A percentile compares a stretch with the other conserved stretches of the same genome.
phyloP scores from a whole-genome alignment of 2,888 invertebrate species.

The Abscondita cerata region DNA sequence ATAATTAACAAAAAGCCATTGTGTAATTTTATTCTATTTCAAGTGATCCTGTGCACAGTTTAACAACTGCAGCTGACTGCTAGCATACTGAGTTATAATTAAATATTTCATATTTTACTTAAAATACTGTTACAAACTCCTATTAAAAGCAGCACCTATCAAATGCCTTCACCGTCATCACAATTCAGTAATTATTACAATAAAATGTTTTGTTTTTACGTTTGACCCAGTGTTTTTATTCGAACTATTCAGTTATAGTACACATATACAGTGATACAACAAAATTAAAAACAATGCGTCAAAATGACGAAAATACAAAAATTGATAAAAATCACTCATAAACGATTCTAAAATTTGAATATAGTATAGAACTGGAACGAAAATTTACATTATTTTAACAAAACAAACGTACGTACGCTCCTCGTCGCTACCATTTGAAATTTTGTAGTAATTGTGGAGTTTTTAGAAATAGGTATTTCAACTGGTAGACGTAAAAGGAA shows the following conservation, averaged over 20 bases:
- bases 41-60: conserved; percentile 17
- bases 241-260: neutral
- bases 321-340: neutral
- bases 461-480: too few relatives aligned
- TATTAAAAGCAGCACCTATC: conserved; percentile 25
- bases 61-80: conserved; percentile 20
- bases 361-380: neutral
- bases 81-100: conserved; percentile 16
- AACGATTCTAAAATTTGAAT: neutral
- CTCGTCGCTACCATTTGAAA: neutral
- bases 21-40: conserved; percentile 14
- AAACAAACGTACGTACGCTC: conserved; percentile 6
- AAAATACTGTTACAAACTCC: conserved; percentile 28
- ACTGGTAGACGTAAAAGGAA: neutral
- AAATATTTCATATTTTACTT: conserved; percentile 22
- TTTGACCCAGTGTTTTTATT: conserved; percentile 18
- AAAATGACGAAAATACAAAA: neutral
- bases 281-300: conserved; percentile 5
- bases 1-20: conserved; percentile 2
- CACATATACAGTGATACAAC: neutral
- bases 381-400: neutral
- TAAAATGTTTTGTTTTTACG: neutral
- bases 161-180: conserved; percentile 21
- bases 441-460: neutral
- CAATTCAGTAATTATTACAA: conserved; percentile 16